Evolutionary conservation across 1,140 invertebrate genomes (phyloP), one percentile per base, ranked within the genome.

Genomic region (Zaprionus camerounensis): DNA sequence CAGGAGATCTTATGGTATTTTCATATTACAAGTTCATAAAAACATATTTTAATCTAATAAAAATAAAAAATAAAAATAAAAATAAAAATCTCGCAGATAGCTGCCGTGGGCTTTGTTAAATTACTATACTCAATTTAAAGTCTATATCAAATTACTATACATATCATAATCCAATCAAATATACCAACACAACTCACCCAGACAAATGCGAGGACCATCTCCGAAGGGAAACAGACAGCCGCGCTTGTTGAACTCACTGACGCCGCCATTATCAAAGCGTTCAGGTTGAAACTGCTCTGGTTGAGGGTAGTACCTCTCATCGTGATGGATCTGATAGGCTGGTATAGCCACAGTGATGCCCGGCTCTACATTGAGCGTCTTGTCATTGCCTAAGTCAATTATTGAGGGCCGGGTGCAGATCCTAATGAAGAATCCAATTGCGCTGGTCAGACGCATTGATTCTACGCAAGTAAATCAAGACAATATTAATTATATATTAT

Each of bases 161-260:
- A 55, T 20, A 58, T 82, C 9, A 11, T 31, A 31, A 11, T 31
- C 9, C 3, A 31, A 31, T 3, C 9, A 31, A 11, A 11, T 11
- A 93, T 2, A 24, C 53, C 5, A 22, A 78, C 78, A 63, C 17
- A 88, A 78, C 78, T 66, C 17, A 88, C 94, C 94, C 56, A 96
- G 93, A 73, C 95, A 96, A 78, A 94, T 95, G 41, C 96, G 86
- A 0, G 94, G 94, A 22, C 96, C 95, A 70, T 94, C 95, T 1
- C 95, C 95, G 76, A 96, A 96, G 3, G 95, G 94, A 57, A 95
- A 77, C 1, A 85, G 74, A 4, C 72, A 68, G 6, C 91, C 88
- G 6, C 74, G 78, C 20, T 92, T 91, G 36, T 38, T 83, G 0
- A 82, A 69, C 17, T 59, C 76, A 58, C 59, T 82, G 1, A 63